Base-by-base conservation (phyloP, 2,113 vertebrate genomes). In the Dromas ardeola region DNA sequence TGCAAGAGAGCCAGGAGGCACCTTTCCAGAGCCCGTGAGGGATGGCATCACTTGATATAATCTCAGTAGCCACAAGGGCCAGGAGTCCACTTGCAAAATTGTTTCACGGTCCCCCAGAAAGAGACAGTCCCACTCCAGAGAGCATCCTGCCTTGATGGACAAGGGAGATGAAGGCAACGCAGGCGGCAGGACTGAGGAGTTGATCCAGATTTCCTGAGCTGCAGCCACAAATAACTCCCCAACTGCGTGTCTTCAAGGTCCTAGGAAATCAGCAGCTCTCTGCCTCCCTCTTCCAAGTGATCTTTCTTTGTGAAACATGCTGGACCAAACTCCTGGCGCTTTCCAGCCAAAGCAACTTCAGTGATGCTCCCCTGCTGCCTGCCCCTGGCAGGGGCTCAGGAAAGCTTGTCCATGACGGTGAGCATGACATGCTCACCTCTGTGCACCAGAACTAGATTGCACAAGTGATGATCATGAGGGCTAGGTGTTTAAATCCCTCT, bases 241-340 rank as follows among this genome's bases (percentile, higher is more conserved):
- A 63, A 0, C 15, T 23, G 9, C 0, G 0, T 36, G 45, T 70
- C 69, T 53, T 69, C 13, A 32, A 87, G 23, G 36, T 69, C 47
- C 13, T 20, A 62, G 52, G 59, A 63, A 90, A 59, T 16, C 27
- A 25, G 27, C 32, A 74, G 50, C 29, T 72, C 78, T 80, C 71
- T 61, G 42, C 32, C 14, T 82, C 38, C 12, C n/a, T 82, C 71
- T 80, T 80, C 26, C 67, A 50, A 47, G 36, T 2, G 20, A 52
- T 34, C 9, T n/a, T 67, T 29, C 25, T 30, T 62, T 73, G 18
- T 34, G 43, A 47, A 49, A 38, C 6, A 9, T 9, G 5, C 18
- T 38, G 43, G 53, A 69, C 7, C 10, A 38, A 71, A 34, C 6
- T 17, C 25, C 30, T 42, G 58, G 8, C 21, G 2, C 0, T 15